These are phyloP conservation scores for Atrina japonica DNA, from an alignment of 2,888 invertebrate genomes.

Conservation along the genomic window DNA sequence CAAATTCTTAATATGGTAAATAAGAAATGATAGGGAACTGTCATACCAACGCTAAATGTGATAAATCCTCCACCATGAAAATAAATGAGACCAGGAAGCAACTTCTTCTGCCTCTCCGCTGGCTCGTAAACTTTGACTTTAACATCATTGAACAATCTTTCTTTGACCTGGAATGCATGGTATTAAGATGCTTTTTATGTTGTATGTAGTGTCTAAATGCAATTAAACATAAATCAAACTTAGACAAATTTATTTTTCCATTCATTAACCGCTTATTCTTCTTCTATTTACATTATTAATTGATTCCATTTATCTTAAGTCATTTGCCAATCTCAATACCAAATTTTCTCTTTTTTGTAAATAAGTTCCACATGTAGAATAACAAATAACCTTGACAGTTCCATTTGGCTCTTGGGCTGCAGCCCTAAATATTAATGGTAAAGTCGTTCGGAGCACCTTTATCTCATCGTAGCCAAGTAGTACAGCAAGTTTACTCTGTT, in stretches of 20 bases:
- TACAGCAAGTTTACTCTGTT: too few species aligned
- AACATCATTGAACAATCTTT: neutral
- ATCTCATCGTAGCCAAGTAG: neutral
- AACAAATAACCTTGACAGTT: neutral
- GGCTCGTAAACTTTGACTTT: neutral
- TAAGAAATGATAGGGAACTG: neutral
- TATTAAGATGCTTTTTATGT: too few species aligned
- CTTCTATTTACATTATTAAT: too few species aligned
- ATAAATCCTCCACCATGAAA: conserved; percentile 10
- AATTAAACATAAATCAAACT: too few species aligned
- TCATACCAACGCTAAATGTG: neutral
- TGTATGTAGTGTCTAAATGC: too few species aligned
- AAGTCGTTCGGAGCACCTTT: neutral
- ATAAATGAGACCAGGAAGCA: neutral
- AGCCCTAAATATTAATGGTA: neutral
- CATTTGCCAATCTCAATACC: too few species aligned
- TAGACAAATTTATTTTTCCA: too few species aligned
- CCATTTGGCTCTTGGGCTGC: neutral
- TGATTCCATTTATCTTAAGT: too few species aligned
- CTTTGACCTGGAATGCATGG: neutral
- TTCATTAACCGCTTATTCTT: too few species aligned
- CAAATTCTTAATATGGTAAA: too few species aligned
- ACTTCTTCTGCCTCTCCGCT: neutral
- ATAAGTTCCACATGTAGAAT: neutral
- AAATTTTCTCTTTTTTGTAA: too few species aligned